Base-by-base conservation (phyloP, 1,140 invertebrate species). In the Drosophila azteca region DNA sequence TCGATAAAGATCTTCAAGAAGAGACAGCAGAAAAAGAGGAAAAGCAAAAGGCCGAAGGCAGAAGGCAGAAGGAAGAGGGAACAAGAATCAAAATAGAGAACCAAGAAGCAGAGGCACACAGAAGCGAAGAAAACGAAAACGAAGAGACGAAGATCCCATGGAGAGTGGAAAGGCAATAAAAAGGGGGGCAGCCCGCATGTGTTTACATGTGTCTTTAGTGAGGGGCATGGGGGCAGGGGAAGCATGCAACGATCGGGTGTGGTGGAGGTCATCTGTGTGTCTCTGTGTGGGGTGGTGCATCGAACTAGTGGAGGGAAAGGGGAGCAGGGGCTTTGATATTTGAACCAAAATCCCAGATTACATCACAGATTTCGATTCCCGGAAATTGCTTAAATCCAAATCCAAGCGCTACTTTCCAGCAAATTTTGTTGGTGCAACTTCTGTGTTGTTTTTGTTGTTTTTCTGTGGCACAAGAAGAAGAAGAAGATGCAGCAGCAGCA, bases 21-120 rank as follows among this genome's bases (percentile, higher is more conserved):
- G 39, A 48, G 29, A 4, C 43, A 29, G 44, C 48, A 15, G 22
- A 60, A 24, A 39, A 59, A 49, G 13, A 59, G 20, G 20, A 20
- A 9, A 20, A 61, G 17, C 11, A 57, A 48, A 43, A 50, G 45
- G 24, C 17, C 0, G 17, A 20, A 17, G 8, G 62, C n/a, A 46
- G 53, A 51, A n/a, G 45, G 24, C 17, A 20, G 17, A 20, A 17
- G 8, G 62, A n/a, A 46, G 53, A 51, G 50, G 68, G 73, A 80
- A 63, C 60, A 55, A 87, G 82, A 87, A 85, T 87, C 82, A 85
- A 85, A 85, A 85, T 85, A 85, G 82, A 85, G 35, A 39, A 39
- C 13, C 35, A 39, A 82, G 66, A 70, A 58, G 44, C 57, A 60
- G 44, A 3, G 62, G 43, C 54, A 46, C 35, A 39, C 5, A 39